phyloP scores from a whole-genome alignment of 2,888 invertebrate species.

The Acanthoscelides obtectus region DNA sequence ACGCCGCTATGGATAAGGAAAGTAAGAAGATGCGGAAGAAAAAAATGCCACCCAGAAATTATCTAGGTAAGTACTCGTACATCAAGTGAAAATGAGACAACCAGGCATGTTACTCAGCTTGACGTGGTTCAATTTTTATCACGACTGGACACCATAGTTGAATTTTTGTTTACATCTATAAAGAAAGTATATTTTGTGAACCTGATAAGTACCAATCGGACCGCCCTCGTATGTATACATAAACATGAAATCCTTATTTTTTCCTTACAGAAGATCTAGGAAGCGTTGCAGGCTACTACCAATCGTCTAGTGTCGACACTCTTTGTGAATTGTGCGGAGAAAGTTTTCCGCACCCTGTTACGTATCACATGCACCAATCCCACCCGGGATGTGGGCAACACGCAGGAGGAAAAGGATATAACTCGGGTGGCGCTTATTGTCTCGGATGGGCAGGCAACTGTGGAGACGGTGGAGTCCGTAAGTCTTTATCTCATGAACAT shows the following conservation, averaged over 20 bases:
- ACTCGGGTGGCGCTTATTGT: slow-evolving; percentile 83
- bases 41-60: slow-evolving; percentile 48
- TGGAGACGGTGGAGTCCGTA: slow-evolving; percentile 77
- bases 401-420: slow-evolving; percentile 86
- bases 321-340: slow-evolving; percentile 86
- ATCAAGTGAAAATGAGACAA: too few species aligned
- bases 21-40: slow-evolving; percentile 57
- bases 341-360: slow-evolving; percentile 72
- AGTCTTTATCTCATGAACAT: slow-evolving; percentile 28
- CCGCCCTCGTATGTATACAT: too few species aligned
- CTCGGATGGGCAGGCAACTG: slow-evolving; percentile 87
- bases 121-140: too few species aligned
- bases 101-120: too few species aligned
- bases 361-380: slow-evolving; percentile 84
- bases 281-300: slow-evolving; percentile 36
- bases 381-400: slow-evolving; percentile 90
- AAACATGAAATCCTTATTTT: background rate
- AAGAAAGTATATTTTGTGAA: too few species aligned
- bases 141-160: too few species aligned
- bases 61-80: slow-evolving; percentile 34
- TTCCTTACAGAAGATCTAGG: slow-evolving; percentile 36
- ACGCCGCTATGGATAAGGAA: slow-evolving; percentile 42
- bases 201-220: too few species aligned
- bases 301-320: slow-evolving; percentile 36
- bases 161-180: too few species aligned